Conservation (phyloP, 2,113 vertebrate genomes). For the Leuciscus idus region DNA sequence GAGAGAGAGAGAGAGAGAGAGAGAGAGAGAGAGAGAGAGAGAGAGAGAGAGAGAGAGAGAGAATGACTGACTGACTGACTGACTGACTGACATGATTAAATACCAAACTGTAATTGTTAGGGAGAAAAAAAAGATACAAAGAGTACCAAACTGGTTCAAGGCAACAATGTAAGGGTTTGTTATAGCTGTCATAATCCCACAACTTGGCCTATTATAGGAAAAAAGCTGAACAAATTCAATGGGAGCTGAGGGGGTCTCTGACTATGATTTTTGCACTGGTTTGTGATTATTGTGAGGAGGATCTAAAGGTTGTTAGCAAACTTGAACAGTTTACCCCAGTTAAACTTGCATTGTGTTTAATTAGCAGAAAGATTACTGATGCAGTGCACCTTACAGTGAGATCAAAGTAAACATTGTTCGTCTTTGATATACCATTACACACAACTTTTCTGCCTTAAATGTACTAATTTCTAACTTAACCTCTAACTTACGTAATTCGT, state of each 20-base stretch:
- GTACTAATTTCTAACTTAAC: neutral
- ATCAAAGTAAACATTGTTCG: constrained; percentile 36
- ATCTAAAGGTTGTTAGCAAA: constrained; percentile 30
- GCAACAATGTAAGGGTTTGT: neutral
- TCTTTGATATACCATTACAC: constrained; percentile 28
- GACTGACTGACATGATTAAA: constrained; percentile 29
- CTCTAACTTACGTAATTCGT: neutral
- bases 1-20: too few relatives aligned
- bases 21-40: too few relatives aligned
- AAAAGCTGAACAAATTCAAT: neutral
- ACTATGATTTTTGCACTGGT: neutral
- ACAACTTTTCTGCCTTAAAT: neutral
- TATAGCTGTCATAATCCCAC: neutral
- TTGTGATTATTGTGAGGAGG: constrained; percentile 21
- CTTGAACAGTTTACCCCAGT: constrained; percentile 33
- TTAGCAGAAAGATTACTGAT: constrained; percentile 36
- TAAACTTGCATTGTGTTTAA: constrained; percentile 40
- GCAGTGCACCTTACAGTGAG: constrained; percentile 29
- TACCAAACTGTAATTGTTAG: constrained; percentile 31
- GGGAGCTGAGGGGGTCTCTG: neutral
- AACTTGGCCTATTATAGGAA: neutral
- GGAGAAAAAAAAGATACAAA: constrained; percentile 9
- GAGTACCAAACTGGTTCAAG: constrained; percentile 12
- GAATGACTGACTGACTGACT: neutral
- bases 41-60: neutral